Conservation (phyloP, 2,888 invertebrate genomes). For the Eupithecia subumbrata region DNA sequence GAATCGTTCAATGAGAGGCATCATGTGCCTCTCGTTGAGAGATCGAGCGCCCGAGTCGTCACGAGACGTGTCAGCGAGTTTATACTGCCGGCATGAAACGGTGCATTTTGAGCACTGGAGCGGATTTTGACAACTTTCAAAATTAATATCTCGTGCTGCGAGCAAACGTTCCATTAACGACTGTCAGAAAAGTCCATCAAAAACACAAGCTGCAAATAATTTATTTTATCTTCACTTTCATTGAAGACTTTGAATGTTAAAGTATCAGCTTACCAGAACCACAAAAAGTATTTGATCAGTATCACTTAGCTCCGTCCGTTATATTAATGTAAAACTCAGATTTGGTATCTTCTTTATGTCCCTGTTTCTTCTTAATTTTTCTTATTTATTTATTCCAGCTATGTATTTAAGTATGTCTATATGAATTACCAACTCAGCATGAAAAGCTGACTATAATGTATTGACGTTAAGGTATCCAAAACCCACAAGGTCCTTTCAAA, state of each 20-base stretch:
- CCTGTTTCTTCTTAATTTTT: neutral
- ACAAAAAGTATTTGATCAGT: slow-evolving; percentile 9
- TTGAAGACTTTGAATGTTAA: neutral
- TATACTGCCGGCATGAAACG: neutral
- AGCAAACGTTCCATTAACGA: neutral
- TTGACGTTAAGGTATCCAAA: slow-evolving; percentile 14
- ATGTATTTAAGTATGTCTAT: slow-evolving; percentile 6
- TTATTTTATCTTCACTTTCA: neutral
- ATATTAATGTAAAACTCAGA: neutral
- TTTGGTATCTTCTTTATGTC: neutral
- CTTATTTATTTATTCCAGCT: slow-evolving; percentile 4
- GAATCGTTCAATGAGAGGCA: no score
- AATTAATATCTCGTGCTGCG: neutral
- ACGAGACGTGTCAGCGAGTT: neutral
- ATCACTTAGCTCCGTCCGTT: slow-evolving; percentile 26
- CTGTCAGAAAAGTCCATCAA: neutral
- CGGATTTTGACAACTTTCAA: neutral
- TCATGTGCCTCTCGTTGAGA: neutral
- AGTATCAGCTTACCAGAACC: neutral
- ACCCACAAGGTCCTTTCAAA: neutral
- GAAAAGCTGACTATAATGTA: slow-evolving; percentile 7
- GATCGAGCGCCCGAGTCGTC: neutral
- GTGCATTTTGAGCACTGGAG: neutral
- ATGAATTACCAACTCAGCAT: slow-evolving; percentile 17
- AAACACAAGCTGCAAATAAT: neutral